A percentile compares a stretch with the other conserved stretches of the same genome.
These are phyloP conservation scores for Ictidomys tridecemlineatus DNA, from an alignment of 2,113 vertebrate genomes.

Conservation along the genomic window DNA sequence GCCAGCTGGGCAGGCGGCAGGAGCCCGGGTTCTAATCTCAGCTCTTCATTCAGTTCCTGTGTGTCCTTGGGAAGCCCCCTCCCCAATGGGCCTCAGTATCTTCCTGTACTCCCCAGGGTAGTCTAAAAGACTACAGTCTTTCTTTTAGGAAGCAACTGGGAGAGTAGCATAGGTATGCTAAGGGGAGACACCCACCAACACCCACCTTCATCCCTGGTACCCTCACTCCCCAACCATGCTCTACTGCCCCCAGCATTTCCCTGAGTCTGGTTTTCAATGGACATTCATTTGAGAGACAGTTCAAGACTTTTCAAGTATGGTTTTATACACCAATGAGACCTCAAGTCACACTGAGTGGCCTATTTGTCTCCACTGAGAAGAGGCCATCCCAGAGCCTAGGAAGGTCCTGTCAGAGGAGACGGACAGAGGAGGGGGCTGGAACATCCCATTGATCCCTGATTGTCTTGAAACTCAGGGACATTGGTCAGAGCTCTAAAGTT, in stretches of 20 bases:
- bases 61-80: constrained; percentile 55
- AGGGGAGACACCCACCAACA: not conserved
- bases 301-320: not conserved
- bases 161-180: not conserved
- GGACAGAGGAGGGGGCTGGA: not conserved
- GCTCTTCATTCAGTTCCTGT: not conserved
- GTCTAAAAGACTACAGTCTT: not conserved
- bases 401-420: not conserved
- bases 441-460: not conserved
- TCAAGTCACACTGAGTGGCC: not conserved
- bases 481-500: not conserved
- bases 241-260: not conserved
- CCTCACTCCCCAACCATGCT: no score
- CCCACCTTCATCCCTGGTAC: not conserved
- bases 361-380: not conserved
- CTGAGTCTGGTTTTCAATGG: not conserved
- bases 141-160: not conserved
- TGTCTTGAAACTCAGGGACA: not conserved
- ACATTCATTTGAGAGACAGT: not conserved
- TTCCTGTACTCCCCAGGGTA: not conserved
- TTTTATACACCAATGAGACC: not conserved
- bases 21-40: constrained; percentile 74
- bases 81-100: not conserved
- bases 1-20: not conserved
- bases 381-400: not conserved